Evolutionary conservation across 2,113 vertebrate species (phyloP).

Genomic region (Hypanus sabinus): DNA sequence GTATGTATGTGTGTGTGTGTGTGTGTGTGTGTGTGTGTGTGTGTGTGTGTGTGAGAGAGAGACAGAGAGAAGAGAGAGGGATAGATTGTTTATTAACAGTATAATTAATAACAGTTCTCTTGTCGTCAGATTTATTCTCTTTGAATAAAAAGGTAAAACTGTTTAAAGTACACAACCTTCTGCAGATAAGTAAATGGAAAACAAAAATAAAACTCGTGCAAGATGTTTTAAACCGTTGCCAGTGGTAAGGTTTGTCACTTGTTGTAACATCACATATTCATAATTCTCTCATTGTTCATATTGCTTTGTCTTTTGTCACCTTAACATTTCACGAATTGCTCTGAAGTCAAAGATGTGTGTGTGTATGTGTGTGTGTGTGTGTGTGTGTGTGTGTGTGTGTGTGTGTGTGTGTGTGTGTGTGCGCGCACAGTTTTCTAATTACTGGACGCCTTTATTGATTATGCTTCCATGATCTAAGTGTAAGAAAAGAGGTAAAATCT

Average conservation of each 20-base stretch:
- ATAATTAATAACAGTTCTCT: not conserved
- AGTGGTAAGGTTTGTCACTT: no score
- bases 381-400: not conserved
- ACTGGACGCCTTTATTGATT: not conserved
- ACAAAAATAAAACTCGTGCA: not conserved
- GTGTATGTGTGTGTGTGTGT: no score
- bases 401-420: no score
- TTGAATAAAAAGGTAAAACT: conserved; percentile 22
- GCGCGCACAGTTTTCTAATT: not conserved
- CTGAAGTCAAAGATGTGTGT: not conserved
- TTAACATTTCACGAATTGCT: not conserved
- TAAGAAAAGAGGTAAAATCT: not conserved
- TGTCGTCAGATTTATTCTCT: not conserved
- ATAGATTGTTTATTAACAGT: not conserved
- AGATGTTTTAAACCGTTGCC: not conserved
- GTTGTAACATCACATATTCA: not conserved
- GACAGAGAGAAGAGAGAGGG: no score
- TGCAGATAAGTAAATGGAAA: no score
- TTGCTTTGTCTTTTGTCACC: no score
- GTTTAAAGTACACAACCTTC: not conserved
- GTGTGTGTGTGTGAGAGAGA: no score
- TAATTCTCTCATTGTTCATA: not conserved
- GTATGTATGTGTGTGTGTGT: no score
- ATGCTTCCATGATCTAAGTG: not conserved
- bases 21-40: no score